Percentiles rank a stretch among this genome's conserved stretches.
These are phyloP conservation scores for Cavia aperea DNA, from an alignment of 2,113 vertebrate genomes.

Conservation along the genomic window DNA sequence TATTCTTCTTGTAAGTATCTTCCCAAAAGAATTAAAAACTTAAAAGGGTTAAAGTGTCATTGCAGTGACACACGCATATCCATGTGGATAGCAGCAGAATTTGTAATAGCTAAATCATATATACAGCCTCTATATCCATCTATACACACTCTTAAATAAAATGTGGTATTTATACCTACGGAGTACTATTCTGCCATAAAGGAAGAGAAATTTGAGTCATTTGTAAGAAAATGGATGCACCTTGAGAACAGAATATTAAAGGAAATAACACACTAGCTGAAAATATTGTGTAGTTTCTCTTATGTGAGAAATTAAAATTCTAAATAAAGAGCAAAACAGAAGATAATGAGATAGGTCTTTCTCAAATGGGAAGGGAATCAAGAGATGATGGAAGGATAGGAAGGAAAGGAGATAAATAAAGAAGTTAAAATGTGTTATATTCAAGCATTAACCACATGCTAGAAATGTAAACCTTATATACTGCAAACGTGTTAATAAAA, in stretches of 20 bases:
- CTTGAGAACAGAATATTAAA: background rate
- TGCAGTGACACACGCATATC: background rate
- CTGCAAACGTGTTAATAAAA: background rate
- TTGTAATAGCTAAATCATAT: background rate
- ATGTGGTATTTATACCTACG: background rate
- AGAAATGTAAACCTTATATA: background rate
- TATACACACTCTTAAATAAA: background rate
- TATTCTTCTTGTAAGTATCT: background rate
- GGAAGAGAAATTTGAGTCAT: background rate
- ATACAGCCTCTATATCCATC: background rate
- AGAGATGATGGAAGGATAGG: background rate
- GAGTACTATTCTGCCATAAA: background rate
- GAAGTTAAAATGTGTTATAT: background rate
- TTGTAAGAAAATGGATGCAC: background rate
- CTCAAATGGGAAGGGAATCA: background rate
- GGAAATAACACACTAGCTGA: background rate
- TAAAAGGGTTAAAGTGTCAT: no score
- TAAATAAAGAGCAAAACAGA: background rate
- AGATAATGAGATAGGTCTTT: background rate
- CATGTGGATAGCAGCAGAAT: background rate
- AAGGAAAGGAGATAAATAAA: background rate
- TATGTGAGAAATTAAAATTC: background rate
- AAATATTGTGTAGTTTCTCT: background rate
- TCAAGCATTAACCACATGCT: background rate
- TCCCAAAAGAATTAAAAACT: background rate